Percentiles rank a stretch among this genome's conserved stretches.
These are phyloP conservation scores for Octonoba sinensis DNA, from an alignment of 2,888 invertebrate species.

Conservation along the genomic window DNA sequence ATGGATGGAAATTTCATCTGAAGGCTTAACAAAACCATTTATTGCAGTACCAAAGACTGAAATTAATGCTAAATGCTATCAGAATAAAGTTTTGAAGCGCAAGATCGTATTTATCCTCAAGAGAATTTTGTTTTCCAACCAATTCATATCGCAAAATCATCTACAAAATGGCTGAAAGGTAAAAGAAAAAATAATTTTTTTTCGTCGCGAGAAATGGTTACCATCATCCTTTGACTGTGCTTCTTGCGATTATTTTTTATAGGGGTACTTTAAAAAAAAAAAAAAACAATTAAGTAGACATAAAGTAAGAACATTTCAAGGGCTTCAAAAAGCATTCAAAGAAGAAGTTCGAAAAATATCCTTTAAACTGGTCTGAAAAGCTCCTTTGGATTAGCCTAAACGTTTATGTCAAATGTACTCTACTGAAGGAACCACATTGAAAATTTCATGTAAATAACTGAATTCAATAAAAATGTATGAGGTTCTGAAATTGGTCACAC, in stretches of 20 bases:
- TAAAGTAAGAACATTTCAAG: slow-evolving; percentile 4
- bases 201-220: slow-evolving; percentile 24
- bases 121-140: slow-evolving; percentile 28
- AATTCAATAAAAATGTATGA: no score
- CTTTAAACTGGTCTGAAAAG: slow-evolving; percentile 10
- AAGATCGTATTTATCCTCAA: slow-evolving; percentile 23
- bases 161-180: slow-evolving; percentile 6
- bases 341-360: slow-evolving; percentile 14
- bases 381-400: slow-evolving; percentile 6
- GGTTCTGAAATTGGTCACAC: no score
- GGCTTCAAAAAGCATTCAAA: slow-evolving; percentile 10
- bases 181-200: slow-evolving; percentile 1
- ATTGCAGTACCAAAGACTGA: slow-evolving; percentile 29
- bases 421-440: no score
- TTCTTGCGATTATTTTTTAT: slow-evolving; percentile 31
- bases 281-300: not conserved
- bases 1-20: slow-evolving; percentile 30
- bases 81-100: slow-evolving; percentile 10
- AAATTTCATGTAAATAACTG: no score
- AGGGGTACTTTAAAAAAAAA: slow-evolving; percentile 9
- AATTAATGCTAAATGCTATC: no score
- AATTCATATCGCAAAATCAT: slow-evolving; percentile 18
- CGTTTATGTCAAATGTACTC: not conserved
- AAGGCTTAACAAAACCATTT: slow-evolving; percentile 26
- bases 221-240: slow-evolving; percentile 26